Base-by-base conservation (phyloP, 2,888 invertebrate species). In the Cactoblastis cactorum region DNA sequence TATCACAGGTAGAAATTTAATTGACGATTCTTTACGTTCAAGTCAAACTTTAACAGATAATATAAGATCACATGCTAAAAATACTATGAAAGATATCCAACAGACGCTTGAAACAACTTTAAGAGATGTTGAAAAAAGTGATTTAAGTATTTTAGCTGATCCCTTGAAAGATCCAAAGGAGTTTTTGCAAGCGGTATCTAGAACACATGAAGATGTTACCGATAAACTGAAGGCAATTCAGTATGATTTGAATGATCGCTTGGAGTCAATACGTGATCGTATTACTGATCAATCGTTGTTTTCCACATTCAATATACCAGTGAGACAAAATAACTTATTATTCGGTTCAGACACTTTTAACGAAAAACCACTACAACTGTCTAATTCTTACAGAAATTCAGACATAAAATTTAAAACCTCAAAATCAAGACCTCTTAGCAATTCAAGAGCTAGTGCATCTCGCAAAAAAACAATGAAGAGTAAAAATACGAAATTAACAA, bases 181-280 rank as follows among this genome's bases (percentile, higher is more conserved):
- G 35, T 54, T 85, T 47, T 54, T 81, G 14, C 73, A 79, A 51
- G 56, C 58, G n/a, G 57, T 80, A 41, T 57, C 72, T 15, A 67
- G 61, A 56, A 69, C 62, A 45, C 72, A 69, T 34, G 72, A 77
- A 52, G 78, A 86, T 35, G 56, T 83, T 0, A 77, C 67, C 57
- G 81, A 85, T 49, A 86, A 79, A 60, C 55, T 88, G 9, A 70
- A 74, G 63, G 74, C 72, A 15, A 61, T 86, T 35, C 81, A 80
- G 46, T 61, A 66, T 17, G 83, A 84, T 62, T 68, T 86, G 3
- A 79, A 74, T 56, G 83, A 83, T 52, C 73, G 80, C 22, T 56
- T 84, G 43, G 67, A 74, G 55, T 64, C 77, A 18, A 61, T 82
- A 53, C 77, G 70, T 28, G 75, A 74, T 37, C 67, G 65, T 58